Evolutionary conservation across 2,888 invertebrate species (phyloP).

Genomic region (Melitaea athalia): DNA sequence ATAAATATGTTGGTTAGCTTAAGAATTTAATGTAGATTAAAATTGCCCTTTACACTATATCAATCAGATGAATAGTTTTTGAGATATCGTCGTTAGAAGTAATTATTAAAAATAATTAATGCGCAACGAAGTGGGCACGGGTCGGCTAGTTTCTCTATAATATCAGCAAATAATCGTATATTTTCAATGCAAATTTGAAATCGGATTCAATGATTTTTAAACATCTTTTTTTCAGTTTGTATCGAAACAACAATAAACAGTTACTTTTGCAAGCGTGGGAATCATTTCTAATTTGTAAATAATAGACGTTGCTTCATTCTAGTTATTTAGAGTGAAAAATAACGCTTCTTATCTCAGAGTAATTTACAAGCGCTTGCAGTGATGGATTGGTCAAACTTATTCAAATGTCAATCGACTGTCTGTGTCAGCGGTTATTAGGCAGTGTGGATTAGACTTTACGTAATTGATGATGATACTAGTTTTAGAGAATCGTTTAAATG

Average conservation of each 20-base stretch:
- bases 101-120: too few species aligned
- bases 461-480: slow-evolving; percentile 22
- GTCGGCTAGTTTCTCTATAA: too few species aligned
- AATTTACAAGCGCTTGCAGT: slow-evolving; percentile 21
- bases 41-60: too few species aligned
- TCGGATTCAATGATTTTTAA: not conserved
- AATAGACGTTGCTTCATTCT: slow-evolving; percentile 41
- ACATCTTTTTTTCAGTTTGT: not conserved
- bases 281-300: slow-evolving; percentile 42
- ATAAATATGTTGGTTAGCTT: too few species aligned
- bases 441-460: slow-evolving; percentile 8
- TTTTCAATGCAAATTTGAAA: not conserved
- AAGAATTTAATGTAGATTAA: too few species aligned
- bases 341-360: slow-evolving; percentile 35
- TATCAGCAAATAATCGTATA: not conserved
- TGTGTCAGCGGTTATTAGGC: not conserved
- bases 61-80: too few species aligned
- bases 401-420: slow-evolving; percentile 18
- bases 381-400: slow-evolving; percentile 18
- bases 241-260: slow-evolving; percentile 26
- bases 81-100: too few species aligned
- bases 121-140: too few species aligned
- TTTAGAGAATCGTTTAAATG: slow-evolving; percentile 6
- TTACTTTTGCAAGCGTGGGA: slow-evolving; percentile 35
- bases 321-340: slow-evolving; percentile 40